phyloP scores from a whole-genome alignment of 1,140 invertebrate species.

The Diorhabda sublineata region DNA sequence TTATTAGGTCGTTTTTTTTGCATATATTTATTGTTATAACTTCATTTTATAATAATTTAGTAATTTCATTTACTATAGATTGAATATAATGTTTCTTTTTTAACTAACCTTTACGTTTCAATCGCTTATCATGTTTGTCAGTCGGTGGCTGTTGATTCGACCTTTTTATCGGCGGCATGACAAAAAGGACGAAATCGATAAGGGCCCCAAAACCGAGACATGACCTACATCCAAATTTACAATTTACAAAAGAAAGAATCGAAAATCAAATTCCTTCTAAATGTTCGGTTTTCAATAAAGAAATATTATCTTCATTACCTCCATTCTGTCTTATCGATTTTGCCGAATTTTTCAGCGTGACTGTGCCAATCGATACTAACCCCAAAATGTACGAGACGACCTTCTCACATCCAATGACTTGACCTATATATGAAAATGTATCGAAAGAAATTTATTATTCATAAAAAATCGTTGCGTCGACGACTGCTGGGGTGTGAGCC shows the following conservation, averaged over 20 bases:
- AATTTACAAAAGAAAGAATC: not conserved
- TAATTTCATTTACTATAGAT: too few relatives aligned
- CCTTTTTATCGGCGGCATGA: not conserved
- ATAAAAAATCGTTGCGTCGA: constrained; percentile 9
- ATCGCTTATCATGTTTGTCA: not conserved
- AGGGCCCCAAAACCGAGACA: not conserved
- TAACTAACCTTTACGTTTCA: not conserved
- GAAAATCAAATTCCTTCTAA: too few relatives aligned
- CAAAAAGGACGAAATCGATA: not conserved
- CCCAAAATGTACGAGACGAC: constrained; percentile 10
- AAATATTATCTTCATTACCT: too few relatives aligned
- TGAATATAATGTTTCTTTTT: too few relatives aligned
- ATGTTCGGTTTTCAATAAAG: too few relatives aligned
- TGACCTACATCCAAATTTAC: not conserved
- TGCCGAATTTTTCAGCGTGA: too few relatives aligned
- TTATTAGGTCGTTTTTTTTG: too few relatives aligned
- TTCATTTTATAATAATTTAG: too few relatives aligned
- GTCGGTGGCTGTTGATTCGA: not conserved
- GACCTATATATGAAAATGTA: constrained; percentile 15
- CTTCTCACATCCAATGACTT: constrained; percentile 9
- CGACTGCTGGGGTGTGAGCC: not conserved
- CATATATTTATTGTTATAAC: too few relatives aligned
- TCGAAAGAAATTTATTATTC: constrained; percentile 14
- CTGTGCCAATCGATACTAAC: constrained; percentile 7
- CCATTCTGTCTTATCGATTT: too few relatives aligned